Evolutionary conservation across 2,888 invertebrate species (phyloP).

Genomic region (Smittia sp.): DNA sequence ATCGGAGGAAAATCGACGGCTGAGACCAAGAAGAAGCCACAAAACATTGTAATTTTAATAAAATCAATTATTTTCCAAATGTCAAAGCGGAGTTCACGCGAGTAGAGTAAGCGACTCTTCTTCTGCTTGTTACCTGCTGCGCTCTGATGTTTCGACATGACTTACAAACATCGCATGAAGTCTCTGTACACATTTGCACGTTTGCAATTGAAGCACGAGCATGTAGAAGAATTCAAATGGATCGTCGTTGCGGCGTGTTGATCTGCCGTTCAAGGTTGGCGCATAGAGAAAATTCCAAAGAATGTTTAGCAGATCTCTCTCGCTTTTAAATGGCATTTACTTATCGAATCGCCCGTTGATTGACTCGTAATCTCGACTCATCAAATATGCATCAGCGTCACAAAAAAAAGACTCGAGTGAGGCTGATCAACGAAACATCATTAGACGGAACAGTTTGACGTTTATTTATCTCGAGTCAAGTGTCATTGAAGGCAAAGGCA

Average conservation of each 20-base stretch:
- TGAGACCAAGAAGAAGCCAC: neutral
- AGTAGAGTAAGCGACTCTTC: neutral
- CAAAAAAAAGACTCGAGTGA: neutral
- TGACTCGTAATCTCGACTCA: neutral
- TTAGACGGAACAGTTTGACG: neutral
- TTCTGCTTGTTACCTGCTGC: conserved; percentile 5
- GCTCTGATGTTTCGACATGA: neutral
- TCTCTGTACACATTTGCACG: neutral
- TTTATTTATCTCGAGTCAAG: neutral
- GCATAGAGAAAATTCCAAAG: neutral
- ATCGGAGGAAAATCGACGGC: neutral
- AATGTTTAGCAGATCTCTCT: too few relatives aligned
- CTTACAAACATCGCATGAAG: neutral
- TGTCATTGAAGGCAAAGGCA: too few relatives aligned
- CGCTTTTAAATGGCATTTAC: neutral
- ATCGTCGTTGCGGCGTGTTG: neutral
- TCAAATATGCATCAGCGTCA: conserved; percentile 12
- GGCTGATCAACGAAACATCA: neutral
- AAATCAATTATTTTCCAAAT: conserved; percentile 23
- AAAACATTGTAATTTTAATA: conserved; percentile 13
- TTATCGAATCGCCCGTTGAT: neutral
- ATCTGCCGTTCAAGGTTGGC: neutral
- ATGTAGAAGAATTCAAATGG: neutral
- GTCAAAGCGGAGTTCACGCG: neutral
- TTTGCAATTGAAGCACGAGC: too few relatives aligned